A percentile compares a stretch with the other conserved stretches of the same genome.
These are phyloP conservation scores for Vulpes lagopus DNA, from an alignment of 2,113 vertebrate genomes.

Conservation along the genomic window DNA sequence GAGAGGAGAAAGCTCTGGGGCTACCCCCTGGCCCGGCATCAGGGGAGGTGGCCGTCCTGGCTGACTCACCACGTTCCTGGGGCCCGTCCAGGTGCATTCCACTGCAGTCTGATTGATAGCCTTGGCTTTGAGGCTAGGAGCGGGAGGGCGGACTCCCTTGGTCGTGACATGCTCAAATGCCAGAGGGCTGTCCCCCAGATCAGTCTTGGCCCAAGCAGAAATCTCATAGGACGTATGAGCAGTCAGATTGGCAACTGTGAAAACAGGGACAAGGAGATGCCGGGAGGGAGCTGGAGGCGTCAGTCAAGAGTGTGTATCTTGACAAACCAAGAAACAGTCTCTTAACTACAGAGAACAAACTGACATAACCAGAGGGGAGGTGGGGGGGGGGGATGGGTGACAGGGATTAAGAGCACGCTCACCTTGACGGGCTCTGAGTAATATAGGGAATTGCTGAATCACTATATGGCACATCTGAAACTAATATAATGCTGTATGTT, in stretches of 20 bases:
- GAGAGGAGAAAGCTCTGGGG: neutral
- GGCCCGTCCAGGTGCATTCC: conserved; percentile 94
- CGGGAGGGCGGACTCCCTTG: conserved; percentile 87
- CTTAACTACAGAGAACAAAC: neutral
- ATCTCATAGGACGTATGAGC: conserved; percentile 95
- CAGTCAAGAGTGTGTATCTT: neutral
- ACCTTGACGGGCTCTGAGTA: neutral
- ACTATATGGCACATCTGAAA: neutral
- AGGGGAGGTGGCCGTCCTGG: neutral
- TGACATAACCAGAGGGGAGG: neutral
- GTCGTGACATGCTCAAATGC: conserved; percentile 92
- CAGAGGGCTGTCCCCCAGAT: conserved; percentile 95
- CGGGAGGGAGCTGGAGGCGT: neutral
- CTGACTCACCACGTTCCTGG: conserved; percentile 87
- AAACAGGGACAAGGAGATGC: neutral
- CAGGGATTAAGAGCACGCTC: neutral
- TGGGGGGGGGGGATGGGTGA: neutral
- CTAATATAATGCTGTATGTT: neutral
- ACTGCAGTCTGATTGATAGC: conserved; percentile 96
- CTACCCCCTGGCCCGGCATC: fast-evolving
- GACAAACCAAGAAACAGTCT: neutral
- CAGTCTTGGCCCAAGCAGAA: conserved; percentile 95
- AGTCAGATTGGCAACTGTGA: conserved; percentile 93
- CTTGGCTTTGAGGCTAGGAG: conserved; percentile 93
- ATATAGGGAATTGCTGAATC: neutral